Evolutionary conservation across 2,113 vertebrate genomes (phyloP).

Genomic region (Cinclus mexicanus): DNA sequence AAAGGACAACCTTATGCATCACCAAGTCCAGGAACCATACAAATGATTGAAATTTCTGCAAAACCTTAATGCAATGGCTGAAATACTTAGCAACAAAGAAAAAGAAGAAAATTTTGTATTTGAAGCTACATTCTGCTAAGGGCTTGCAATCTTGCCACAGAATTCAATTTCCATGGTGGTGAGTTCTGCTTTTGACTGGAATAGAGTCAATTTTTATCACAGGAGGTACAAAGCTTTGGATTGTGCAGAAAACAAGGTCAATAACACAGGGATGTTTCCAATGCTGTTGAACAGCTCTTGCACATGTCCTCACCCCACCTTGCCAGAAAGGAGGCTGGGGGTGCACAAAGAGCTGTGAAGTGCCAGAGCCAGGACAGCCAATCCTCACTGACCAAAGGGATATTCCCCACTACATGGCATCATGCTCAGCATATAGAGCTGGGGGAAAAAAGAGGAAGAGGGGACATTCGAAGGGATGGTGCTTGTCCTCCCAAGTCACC

Average conservation of each 20-base stretch:
- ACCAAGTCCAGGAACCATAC: not conserved
- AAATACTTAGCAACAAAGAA: not conserved
- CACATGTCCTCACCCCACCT: no score
- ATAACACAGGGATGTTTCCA: not conserved
- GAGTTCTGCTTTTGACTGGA: not conserved
- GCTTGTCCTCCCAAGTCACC: not conserved
- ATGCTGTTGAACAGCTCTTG: not conserved
- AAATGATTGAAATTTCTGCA: not conserved
- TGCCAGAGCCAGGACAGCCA: not conserved
- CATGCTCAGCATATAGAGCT: not conserved
- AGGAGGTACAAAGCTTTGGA: not conserved
- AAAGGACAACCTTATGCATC: not conserved
- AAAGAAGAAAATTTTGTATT: not conserved
- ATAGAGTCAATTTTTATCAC: not conserved
- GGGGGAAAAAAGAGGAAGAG: not conserved
- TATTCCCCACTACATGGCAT: not conserved
- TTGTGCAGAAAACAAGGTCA: not conserved
- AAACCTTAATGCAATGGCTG: not conserved
- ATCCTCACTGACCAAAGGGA: no score
- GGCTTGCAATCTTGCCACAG: fast-evolving
- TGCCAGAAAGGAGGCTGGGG: not conserved
- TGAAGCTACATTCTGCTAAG: not conserved
- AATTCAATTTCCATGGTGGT: not conserved
- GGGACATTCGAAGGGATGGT: not conserved
- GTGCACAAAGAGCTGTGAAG: not conserved